Percentiles rank a stretch among this genome's conserved stretches.
These are phyloP conservation scores for Lampris megalopsis DNA, from an alignment of 2,113 vertebrate genomes.

Conservation along the genomic window DNA sequence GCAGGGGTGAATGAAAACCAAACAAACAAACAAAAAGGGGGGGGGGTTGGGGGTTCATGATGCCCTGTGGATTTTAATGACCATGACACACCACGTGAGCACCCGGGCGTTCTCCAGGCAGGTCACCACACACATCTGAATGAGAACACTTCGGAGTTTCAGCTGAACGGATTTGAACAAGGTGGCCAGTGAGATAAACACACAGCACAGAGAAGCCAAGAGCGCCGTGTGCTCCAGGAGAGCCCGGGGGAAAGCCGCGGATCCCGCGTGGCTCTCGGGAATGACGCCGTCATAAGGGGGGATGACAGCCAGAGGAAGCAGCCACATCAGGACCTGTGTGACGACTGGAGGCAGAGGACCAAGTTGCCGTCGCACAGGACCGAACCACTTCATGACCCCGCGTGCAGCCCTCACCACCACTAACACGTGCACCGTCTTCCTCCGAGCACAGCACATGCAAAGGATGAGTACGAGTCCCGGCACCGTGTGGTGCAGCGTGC, in stretches of 20 bases:
- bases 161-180: constrained; percentile 35
- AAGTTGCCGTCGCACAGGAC: constrained; percentile 50
- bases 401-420: constrained; percentile 62
- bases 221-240: constrained; percentile 5
- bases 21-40: too few species aligned
- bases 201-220: constrained; percentile 26
- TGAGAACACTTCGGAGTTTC: constrained; percentile 18
- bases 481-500: constrained; percentile 58
- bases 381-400: constrained; percentile 63
- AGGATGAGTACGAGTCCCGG: constrained; percentile 60
- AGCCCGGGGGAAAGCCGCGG: constrained; percentile 40
- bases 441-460: constrained; percentile 66
- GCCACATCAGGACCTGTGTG: constrained; percentile 34
- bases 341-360: constrained; percentile 44
- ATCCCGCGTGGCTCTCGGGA: constrained; percentile 45
- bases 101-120: constrained; percentile 37
- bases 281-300: constrained; percentile 47
- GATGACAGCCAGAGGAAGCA: constrained; percentile 49
- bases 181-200: constrained; percentile 26
- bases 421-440: constrained; percentile 66
- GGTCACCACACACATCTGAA: constrained; percentile 45
- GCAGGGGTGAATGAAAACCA: background rate
- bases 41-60: constrained; percentile 14
- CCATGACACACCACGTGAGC: constrained; percentile 47
- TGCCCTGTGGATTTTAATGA: constrained; percentile 49